Evolutionary conservation across 2,113 vertebrate species (phyloP), one percentile per base, ranked within the genome.

Genomic region (Scomber colias): DNA sequence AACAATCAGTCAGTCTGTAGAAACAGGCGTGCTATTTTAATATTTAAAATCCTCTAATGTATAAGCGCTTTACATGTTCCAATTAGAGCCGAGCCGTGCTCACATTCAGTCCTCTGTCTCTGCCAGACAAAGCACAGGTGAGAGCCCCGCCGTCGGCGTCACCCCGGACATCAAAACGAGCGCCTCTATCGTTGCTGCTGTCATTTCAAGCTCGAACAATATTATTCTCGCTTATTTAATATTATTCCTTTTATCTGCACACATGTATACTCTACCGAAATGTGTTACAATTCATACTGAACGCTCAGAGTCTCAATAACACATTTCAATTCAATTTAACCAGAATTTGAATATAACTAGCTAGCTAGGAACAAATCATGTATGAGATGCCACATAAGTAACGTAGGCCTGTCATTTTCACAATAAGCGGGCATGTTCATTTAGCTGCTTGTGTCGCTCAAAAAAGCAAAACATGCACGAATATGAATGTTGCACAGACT

Each of bases 71-170:
- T 16, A 15, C 2, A n/a, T 19, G 15, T 3, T 46, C 19, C n/a
- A 15, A 24, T 15, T 7, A 16, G 11, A 17, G 6, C 35, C 0
- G 16, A 30, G 6, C 14, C 16, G 5, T 11, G 4, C 30, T 57
- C 4, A 31, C 9, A 59, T 51, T 6, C 1, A 81, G 45, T 61
- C 48, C 17, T 48, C 12, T n/a, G 61, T 10, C 61, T 48, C 12
- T 21, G 61, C 12, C 61, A 87, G 79, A 92, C 89, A 92, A 88
- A 89, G 83, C 82, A n/a, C 80, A 82, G 83, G 82, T 78, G 82
- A 79, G 75, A 75, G 53, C 46, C 63, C 77, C 71, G 44, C 75
- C 76, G 35, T 19, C 84, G 64, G 80, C 40, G 30, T 68, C 73
- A 75, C 17, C 40, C 54, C 64, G 63, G 35, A 65, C 69, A 44